Base-by-base conservation (phyloP, 2,888 invertebrate genomes). In the Matsumyia berberina region DNA sequence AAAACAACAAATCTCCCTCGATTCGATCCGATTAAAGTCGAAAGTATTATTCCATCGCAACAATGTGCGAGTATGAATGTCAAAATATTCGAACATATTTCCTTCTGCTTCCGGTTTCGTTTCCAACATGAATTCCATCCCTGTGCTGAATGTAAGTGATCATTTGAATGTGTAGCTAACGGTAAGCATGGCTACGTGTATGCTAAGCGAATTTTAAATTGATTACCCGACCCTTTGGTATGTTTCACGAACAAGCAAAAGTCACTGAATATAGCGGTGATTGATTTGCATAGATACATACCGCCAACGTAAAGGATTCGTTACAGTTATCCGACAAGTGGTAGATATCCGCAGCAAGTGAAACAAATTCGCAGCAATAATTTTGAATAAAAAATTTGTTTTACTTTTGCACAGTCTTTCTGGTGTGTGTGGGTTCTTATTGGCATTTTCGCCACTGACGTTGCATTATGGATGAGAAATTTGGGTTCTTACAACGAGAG, bases 381-480 rank as follows among this genome's bases (percentile, higher is more conserved):
- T 55, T 29, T 29, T 35, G 62, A 55, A 64, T 44, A 33, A 9
- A 33, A n/a, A 62, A 62, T 42, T 55, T 39, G 51, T 31, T 72
- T n/a, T 39, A 24, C 44, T 35, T 15, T 31, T 17, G 15, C 24
- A 15, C n/a, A n/a, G n/a, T n/a, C n/a, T n/a, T 53, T 19, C 3
- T 31, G 31, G 7, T 29, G 5, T 33, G 8, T 29, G 57, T 37
- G 29, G 12, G 57, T 46, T 9, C 24, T 2, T 19, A 17, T 46
- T 15, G 33, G 11, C 3, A 39, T 55, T 74, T 49, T 57, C n/a
- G 49, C n/a, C n/a, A 37, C 35, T 9, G 5, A 8, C 12, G 17
- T 44, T 77, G 51, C 35, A 78, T 82, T 77, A 77, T 82, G 69
- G 24, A 82, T 81, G 39, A 53, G 46, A 62, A 53, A 11, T 62